Conservation (phyloP, 2,113 vertebrate species). For the Salvelinus fontinalis region DNA sequence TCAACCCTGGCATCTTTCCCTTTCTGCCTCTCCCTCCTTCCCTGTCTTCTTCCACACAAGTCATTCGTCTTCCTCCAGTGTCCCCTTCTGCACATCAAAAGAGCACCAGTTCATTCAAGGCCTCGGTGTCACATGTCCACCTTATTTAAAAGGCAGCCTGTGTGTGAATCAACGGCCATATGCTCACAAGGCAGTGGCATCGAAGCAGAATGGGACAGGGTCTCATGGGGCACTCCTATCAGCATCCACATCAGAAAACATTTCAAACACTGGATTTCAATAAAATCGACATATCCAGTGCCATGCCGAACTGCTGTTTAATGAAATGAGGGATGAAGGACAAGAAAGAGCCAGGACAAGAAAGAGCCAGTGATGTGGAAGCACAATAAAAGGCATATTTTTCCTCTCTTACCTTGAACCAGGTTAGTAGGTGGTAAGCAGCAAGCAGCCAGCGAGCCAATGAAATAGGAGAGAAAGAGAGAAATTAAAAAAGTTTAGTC, state of each 20-base stretch:
- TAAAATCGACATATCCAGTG: background rate
- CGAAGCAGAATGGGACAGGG: slow-evolving; percentile 15
- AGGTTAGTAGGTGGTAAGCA: background rate
- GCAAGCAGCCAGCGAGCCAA: background rate
- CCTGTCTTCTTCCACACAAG: background rate
- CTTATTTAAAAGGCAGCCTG: background rate
- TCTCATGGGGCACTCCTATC: slow-evolving; percentile 10
- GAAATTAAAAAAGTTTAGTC: slow-evolving; percentile 14
- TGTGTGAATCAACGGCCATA: slow-evolving; percentile 4
- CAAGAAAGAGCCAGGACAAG: background rate
- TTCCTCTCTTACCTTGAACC: background rate
- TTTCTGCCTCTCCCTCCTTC: background rate
- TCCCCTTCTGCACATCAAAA: slow-evolving; percentile 22
- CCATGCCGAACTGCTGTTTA: background rate
- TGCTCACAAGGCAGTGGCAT: slow-evolving; percentile 15
- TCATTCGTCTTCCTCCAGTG: background rate
- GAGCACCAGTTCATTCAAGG: slow-evolving; percentile 9
- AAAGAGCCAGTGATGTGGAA: background rate
- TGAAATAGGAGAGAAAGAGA: slow-evolving; percentile 12
- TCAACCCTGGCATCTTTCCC: background rate
- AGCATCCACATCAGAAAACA: slow-evolving; percentile 25
- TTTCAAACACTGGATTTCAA: background rate
- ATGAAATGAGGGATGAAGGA: slow-evolving; percentile 5
- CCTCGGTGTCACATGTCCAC: background rate
- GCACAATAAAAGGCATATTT: background rate